These are phyloP conservation scores for Drosophila grimshawi DNA, from an alignment of 1,140 invertebrate genomes.

Conservation along the genomic window DNA sequence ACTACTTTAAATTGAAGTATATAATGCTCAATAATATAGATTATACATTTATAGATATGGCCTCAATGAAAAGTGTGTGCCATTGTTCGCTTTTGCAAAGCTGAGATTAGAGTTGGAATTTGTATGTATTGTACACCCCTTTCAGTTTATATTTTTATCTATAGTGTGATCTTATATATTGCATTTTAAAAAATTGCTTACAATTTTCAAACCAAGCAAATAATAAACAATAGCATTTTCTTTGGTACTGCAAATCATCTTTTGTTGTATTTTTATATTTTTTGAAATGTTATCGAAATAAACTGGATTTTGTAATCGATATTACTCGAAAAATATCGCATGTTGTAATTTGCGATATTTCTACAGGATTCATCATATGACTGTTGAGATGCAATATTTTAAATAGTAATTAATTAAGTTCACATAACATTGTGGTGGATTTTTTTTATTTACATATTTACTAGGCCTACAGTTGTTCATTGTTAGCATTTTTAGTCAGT, in stretches of 20 bases:
- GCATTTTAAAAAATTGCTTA: too few species aligned
- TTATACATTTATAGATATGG: conserved; percentile 48
- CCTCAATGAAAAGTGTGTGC: conserved; percentile 26
- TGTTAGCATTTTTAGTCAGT: background rate
- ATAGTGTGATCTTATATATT: background rate
- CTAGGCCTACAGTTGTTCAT: background rate
- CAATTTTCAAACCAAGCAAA: too few species aligned
- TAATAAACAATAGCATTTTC: too few species aligned
- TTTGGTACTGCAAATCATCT: too few species aligned
- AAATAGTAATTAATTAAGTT: too few species aligned
- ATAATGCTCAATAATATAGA: conserved; percentile 48
- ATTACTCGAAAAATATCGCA: background rate
- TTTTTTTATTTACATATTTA: background rate
- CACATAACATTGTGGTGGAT: too few species aligned
- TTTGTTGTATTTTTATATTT: background rate
- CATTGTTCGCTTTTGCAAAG: conserved; percentile 25
- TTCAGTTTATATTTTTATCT: conserved; percentile 1
- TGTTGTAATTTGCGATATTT: background rate
- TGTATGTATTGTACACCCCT: conserved; percentile 23
- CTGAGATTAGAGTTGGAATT: conserved; percentile 41
- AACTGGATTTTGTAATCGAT: background rate
- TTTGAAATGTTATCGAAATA: background rate
- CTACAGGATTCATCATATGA: background rate
- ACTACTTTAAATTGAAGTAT: conserved; percentile 42
- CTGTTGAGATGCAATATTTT: background rate